Base-by-base conservation (phyloP, 2,113 vertebrate species). In the Callopanchax toddi region DNA sequence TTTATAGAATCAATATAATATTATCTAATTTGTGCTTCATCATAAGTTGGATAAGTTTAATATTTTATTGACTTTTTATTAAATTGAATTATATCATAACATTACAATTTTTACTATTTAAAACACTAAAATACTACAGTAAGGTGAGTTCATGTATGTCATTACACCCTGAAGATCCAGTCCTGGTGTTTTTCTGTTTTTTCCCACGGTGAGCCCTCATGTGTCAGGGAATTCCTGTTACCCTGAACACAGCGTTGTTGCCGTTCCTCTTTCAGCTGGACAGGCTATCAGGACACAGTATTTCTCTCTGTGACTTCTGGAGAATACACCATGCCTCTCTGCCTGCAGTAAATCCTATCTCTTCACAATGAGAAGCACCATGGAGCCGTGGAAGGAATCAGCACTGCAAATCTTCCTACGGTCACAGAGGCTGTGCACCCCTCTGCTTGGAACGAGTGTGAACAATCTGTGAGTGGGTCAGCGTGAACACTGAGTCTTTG, bases 361-460 rank as follows among this genome's bases (percentile, higher is more conserved):
- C 45, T 71, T 73, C 65, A 88, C 90, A 89, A 78, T 81, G 78
- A 42, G 37, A 59, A 64, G 61, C 61, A 56, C 89, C 89, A 83
- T 67, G 88, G 90, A 89, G 80, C 68, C 45, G 2, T 5, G 37
- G 66, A 45, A 84, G 82, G 85, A 84, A 83, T 86, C 25, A 71
- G 23, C 3, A 23, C n/a, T 8, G 15, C 15, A 58, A 63, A 22
- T 72, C 68, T 60, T 64, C 61, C 40, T 34, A 18, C 8, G 6
- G 58, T 60, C 37, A 8, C 53, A 3, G 7, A 54, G 73, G 73
- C 60, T 56, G 7, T 6, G 20, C 37, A 23, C 37, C 55, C 44
- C 32, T 48, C 23, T 43, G 49, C 50, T 48, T 60, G 55, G 23
- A 44, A 36, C 23, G 36, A 39, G 21, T 26, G 52, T 17, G 39